These are phyloP conservation scores for Ctenicera cuprea DNA, from an alignment of 2,888 invertebrate genomes.

Conservation along the genomic window DNA sequence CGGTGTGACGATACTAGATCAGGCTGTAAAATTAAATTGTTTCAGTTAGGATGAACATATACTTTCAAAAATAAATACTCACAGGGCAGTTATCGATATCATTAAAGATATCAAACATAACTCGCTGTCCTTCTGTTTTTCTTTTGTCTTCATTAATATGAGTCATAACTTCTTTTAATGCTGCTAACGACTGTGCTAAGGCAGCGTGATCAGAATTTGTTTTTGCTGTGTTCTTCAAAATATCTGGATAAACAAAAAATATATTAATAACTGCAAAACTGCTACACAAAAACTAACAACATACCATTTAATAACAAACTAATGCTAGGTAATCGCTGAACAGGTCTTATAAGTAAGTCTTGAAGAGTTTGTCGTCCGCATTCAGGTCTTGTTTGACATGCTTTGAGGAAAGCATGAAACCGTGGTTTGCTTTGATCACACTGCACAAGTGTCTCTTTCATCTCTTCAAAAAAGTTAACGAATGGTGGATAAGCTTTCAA, in stretches of 20 bases:
- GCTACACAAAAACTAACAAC: conserved; percentile 58
- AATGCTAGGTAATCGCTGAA: conserved; percentile 97
- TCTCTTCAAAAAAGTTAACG: conserved; percentile 98
- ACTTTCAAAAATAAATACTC: conserved; percentile 63
- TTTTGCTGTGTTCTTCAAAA: conserved; percentile 93
- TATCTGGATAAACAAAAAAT: conserved; percentile 78
- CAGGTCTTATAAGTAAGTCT: conserved; percentile 97
- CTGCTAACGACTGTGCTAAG: conserved; percentile 89
- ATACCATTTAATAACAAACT: conserved; percentile 94
- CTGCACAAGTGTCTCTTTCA: conserved; percentile 92
- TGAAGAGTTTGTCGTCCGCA: conserved; percentile 97
- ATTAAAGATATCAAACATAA: conserved; percentile 97
- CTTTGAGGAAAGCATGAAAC: conserved; percentile 98
- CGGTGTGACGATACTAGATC: conserved; percentile 95
- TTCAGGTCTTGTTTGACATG: conserved; percentile 94
- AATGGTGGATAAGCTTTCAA: conserved; percentile 97
- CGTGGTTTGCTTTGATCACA: conserved; percentile 95
- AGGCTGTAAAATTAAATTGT: conserved; percentile 76
- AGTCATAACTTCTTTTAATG: conserved; percentile 94
- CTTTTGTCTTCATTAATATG: conserved; percentile 99
- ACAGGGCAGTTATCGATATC: conserved; percentile 99
- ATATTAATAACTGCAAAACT: background rate
- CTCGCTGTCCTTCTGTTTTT: conserved; percentile 95
- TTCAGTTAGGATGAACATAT: background rate
- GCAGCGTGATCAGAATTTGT: conserved; percentile 91